phyloP scores from a whole-genome alignment of 2,113 vertebrate genomes.

The Tichodroma muraria region DNA sequence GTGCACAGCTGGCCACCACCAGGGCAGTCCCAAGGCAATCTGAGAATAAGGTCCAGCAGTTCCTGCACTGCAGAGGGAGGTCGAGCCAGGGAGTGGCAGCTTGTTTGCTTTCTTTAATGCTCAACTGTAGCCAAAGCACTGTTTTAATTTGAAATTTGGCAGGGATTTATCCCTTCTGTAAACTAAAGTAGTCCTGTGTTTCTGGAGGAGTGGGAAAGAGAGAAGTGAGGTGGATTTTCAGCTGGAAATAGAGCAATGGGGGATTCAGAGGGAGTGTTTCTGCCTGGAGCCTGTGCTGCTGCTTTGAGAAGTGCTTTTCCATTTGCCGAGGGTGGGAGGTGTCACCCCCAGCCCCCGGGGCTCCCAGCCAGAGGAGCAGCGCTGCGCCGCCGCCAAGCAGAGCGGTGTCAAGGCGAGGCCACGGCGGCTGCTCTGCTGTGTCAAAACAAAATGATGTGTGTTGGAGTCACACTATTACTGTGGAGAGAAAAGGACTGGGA shows the following conservation, averaged over 20 bases:
- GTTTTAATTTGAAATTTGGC: constrained; percentile 45
- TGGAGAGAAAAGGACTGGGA: constrained; percentile 6
- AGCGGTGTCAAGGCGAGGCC: not conserved
- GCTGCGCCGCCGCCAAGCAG: not conserved
- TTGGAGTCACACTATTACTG: not conserved
- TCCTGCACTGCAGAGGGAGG: not conserved
- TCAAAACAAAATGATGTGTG: constrained; percentile 14
- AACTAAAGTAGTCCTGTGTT: not conserved
- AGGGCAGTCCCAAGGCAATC: not conserved
- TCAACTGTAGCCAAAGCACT: constrained; percentile 25
- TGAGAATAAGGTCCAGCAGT: not conserved
- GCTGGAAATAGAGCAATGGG: not conserved
- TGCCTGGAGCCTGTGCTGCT: not conserved
- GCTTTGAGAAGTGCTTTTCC: not conserved
- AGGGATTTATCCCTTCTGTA: constrained; percentile 8
- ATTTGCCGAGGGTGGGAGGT: not conserved
- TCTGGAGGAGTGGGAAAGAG: not conserved
- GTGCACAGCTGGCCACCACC: accelerated
- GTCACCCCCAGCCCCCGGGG: not conserved
- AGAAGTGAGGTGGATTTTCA: not conserved
- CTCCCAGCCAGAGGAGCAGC: not conserved
- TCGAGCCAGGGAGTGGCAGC: not conserved
- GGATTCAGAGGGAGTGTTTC: not conserved
- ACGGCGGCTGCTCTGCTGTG: not conserved
- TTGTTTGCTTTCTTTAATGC: constrained; percentile 13